Evolutionary conservation across 2,113 vertebrate genomes (phyloP).

Genomic region (Pimephales promelas): DNA sequence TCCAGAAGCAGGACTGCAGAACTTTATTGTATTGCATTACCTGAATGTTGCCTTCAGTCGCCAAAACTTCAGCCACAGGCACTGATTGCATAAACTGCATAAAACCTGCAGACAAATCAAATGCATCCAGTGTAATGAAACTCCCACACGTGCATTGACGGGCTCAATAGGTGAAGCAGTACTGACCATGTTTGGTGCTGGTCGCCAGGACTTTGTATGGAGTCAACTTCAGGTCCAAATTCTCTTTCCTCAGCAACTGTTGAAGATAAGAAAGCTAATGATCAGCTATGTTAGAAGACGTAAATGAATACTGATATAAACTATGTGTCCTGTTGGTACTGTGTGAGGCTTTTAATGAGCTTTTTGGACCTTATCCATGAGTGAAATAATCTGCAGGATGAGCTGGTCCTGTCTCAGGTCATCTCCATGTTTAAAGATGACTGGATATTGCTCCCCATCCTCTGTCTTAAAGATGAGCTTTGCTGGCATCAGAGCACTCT

Average conservation of each 20-base stretch:
- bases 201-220: constrained; percentile 98
- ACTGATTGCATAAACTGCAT: constrained; percentile 99
- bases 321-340: neutral
- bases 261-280: neutral
- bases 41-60: constrained; percentile 98
- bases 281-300: neutral
- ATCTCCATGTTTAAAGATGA: constrained; percentile 98
- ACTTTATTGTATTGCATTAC: constrained; percentile 64
- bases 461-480: constrained; percentile 96
- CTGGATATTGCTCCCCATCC: constrained; percentile 91
- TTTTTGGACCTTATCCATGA: constrained; percentile 92
- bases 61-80: constrained; percentile 95
- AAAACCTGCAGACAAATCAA: constrained; percentile 79
- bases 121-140: neutral
- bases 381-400: constrained; percentile 98
- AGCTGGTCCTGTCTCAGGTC: constrained; percentile 97
- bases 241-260: constrained; percentile 94
- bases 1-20: neutral
- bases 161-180: neutral
- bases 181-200: constrained; percentile 95
- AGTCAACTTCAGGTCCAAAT: constrained; percentile 95
- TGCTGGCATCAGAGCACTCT: constrained; percentile 98
- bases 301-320: neutral
- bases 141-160: neutral
- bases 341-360: neutral